Conservation (phyloP, 1,140 invertebrate genomes). For the Coptotermes formosanus region DNA sequence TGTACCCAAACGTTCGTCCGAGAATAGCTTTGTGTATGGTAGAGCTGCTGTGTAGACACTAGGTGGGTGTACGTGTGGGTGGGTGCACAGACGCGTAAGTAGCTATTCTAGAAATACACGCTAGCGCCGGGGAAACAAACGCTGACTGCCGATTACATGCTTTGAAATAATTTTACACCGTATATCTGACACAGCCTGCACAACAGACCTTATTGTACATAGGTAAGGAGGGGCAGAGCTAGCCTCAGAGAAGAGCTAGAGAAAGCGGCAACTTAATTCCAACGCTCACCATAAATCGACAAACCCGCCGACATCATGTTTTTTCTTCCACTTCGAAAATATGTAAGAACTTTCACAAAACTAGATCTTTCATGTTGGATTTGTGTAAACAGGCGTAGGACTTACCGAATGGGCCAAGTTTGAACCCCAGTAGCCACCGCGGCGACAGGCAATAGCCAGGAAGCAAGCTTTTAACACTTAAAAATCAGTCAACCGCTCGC, state of each 20-base stretch:
- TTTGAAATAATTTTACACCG: not conserved
- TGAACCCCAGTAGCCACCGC: not conserved
- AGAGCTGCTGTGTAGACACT: not conserved
- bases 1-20: no score
- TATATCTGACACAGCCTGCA: not conserved
- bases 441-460: not conserved
- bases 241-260: not conserved
- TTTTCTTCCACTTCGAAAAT: not conserved
- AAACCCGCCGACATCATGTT: not conserved
- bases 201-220: not conserved
- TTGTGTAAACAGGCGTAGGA: not conserved
- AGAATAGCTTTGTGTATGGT: no score
- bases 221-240: not conserved
- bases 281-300: not conserved
- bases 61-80: not conserved
- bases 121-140: not conserved
- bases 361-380: no score
- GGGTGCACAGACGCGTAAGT: not conserved
- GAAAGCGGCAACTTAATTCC: not conserved
- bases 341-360: not conserved
- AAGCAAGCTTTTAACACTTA: not conserved
- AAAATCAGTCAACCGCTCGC: not conserved
- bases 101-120: constrained; percentile 3
- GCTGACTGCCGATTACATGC: not conserved
- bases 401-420: not conserved